A percentile compares a stretch with the other conserved stretches of the same genome.
Conservation (phyloP, 2,797 vertebrate genomes). For the Megaceryle alcyon region DNA sequence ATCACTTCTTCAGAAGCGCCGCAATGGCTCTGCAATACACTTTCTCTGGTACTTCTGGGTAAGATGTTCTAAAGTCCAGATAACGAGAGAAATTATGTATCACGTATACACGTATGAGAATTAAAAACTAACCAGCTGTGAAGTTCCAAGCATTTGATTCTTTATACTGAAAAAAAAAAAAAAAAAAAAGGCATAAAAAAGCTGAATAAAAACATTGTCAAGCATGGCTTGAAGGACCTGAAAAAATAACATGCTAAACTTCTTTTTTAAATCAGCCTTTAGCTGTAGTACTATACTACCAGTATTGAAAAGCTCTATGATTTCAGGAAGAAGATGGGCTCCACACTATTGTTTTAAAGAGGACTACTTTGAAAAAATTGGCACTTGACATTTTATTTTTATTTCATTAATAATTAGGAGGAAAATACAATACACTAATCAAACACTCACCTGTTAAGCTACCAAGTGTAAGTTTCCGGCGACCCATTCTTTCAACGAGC, state of each 20-base stretch:
- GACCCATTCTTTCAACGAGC: constrained; percentile 95
- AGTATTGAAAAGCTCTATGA: background rate
- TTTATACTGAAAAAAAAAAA: background rate
- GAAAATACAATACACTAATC: background rate
- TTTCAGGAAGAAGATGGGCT: background rate
- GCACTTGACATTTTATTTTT: background rate
- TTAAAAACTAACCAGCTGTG: background rate
- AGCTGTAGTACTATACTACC: background rate
- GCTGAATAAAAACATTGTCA: background rate
- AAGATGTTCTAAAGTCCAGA: background rate
- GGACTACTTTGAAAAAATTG: background rate
- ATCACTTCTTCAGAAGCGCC: background rate
- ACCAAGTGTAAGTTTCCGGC: constrained; percentile 91
- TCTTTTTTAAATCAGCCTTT: background rate
- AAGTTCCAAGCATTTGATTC: background rate
- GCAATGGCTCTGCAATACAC: background rate
- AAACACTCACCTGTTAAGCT: constrained; percentile 87
- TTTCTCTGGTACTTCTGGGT: background rate
- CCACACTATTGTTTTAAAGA: background rate
- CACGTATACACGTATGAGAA: background rate
- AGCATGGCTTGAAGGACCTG: background rate
- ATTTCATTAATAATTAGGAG: background rate
- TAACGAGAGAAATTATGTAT: background rate
- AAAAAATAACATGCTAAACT: background rate
- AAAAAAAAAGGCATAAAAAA: background rate